These are phyloP conservation scores for Scatophagus argus DNA, from an alignment of 2,113 vertebrate species.

Conservation along the genomic window DNA sequence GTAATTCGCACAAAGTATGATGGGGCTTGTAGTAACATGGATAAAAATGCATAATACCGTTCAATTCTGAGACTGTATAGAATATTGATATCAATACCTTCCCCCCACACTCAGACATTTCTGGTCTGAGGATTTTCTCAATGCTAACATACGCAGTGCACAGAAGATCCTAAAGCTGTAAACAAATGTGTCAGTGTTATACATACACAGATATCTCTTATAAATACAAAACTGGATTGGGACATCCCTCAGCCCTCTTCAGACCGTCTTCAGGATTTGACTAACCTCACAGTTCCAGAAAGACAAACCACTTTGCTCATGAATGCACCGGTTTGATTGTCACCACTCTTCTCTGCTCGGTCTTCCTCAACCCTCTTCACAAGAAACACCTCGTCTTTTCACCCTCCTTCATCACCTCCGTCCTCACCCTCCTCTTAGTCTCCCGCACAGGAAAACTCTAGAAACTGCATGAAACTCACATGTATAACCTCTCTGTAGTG, in stretches of 20 bases:
- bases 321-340: neutral
- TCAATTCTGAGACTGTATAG: no score
- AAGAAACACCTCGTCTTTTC: neutral
- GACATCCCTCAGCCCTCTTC: slow-evolving; percentile 42
- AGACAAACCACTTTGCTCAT: neutral
- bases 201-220: neutral
- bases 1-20: no score
- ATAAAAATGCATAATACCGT: no score
- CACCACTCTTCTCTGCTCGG: neutral
- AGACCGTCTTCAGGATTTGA: neutral
- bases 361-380: neutral
- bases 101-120: no score
- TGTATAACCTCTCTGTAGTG: neutral
- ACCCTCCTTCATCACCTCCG: neutral
- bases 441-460: neutral
- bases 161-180: no score
- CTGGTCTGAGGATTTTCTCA: no score
- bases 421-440: slow-evolving; percentile 1
- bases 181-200: no score
- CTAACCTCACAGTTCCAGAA: slow-evolving; percentile 65
- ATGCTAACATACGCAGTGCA: no score
- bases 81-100: no score
- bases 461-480: slow-evolving; percentile 17
- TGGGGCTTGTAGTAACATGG: no score
- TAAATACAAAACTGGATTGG: neutral